A percentile compares a stretch with the other conserved stretches of the same genome.
phyloP scores from a whole-genome alignment of 1,140 invertebrate species.

The Halictus rubicundus region DNA sequence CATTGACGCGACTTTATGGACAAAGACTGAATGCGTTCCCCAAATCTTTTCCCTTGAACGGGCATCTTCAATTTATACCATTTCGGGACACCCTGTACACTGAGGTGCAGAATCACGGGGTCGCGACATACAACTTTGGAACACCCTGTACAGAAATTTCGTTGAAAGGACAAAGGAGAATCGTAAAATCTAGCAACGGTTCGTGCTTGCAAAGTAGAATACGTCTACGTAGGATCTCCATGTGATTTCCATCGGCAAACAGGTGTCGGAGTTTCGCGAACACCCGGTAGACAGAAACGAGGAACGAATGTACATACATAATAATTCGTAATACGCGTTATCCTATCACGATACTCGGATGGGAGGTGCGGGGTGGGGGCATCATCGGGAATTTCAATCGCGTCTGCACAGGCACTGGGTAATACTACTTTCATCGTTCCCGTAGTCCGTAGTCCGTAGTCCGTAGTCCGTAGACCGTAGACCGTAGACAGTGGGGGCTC shows the following conservation, averaged over 20 bases:
- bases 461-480: too few species aligned
- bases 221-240: too few species aligned
- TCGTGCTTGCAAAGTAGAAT: too few species aligned
- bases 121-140: too few species aligned
- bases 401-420: conserved; percentile 5
- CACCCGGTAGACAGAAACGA: conserved; percentile 12
- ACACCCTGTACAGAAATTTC: too few species aligned
- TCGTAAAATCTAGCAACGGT: too few species aligned
- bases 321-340: conserved; percentile 18
- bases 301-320: background rate
- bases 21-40: background rate
- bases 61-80: too few species aligned
- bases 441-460: background rate
- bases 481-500: background rate
- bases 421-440: conserved; percentile 24
- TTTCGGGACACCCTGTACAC: too few species aligned
- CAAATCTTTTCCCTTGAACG: background rate
- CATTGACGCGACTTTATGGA: too few species aligned
- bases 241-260: too few species aligned
- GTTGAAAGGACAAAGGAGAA: too few species aligned
- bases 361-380: background rate
- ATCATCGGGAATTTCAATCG: conserved; percentile 27
- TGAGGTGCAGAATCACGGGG: too few species aligned
- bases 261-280: background rate
- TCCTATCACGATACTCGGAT: conserved; percentile 2